phyloP scores from a whole-genome alignment of 2,888 invertebrate genomes.

The Orchesella flavescens region DNA sequence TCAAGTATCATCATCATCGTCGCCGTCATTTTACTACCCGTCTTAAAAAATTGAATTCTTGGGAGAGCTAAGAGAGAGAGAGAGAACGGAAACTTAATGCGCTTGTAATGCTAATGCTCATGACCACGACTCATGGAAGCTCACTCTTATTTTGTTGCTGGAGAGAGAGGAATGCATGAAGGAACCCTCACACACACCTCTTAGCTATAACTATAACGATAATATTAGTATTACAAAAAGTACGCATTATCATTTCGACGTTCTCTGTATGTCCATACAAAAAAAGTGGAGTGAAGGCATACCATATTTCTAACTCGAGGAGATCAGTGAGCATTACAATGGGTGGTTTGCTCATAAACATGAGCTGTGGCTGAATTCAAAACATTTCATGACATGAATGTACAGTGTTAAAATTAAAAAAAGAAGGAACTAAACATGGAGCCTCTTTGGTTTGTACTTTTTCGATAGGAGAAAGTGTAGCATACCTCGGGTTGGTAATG shows the following conservation, averaged over 20 bases:
- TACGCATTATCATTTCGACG: too few species aligned
- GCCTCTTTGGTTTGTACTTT: background rate
- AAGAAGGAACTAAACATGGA: background rate
- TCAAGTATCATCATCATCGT: slow-evolving; percentile 26
- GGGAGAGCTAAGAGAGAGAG: background rate
- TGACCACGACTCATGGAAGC: slow-evolving; percentile 22
- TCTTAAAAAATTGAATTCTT: slow-evolving; percentile 40
- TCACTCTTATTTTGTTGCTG: background rate
- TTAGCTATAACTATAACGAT: too few species aligned
- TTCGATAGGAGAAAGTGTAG: slow-evolving; percentile 14
- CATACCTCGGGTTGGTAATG: background rate
- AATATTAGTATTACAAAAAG: too few species aligned
- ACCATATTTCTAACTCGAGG: too few species aligned
- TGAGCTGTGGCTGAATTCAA: slow-evolving; percentile 21
- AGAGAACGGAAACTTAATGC: slow-evolving; percentile 47
- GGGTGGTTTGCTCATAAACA: slow-evolving; percentile 38
- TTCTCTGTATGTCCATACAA: too few species aligned
- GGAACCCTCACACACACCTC: too few species aligned
- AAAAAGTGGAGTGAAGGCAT: too few species aligned
- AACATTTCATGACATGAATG: slow-evolving; percentile 40
- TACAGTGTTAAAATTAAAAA: slow-evolving; percentile 36
- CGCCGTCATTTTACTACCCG: slow-evolving; percentile 20
- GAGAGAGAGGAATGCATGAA: too few species aligned
- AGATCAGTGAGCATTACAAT: slow-evolving; percentile 14
- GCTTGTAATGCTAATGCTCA: slow-evolving; percentile 54